These are phyloP conservation scores for Larimichthys polyactis DNA, from an alignment of 2,113 vertebrate genomes.

Conservation along the genomic window DNA sequence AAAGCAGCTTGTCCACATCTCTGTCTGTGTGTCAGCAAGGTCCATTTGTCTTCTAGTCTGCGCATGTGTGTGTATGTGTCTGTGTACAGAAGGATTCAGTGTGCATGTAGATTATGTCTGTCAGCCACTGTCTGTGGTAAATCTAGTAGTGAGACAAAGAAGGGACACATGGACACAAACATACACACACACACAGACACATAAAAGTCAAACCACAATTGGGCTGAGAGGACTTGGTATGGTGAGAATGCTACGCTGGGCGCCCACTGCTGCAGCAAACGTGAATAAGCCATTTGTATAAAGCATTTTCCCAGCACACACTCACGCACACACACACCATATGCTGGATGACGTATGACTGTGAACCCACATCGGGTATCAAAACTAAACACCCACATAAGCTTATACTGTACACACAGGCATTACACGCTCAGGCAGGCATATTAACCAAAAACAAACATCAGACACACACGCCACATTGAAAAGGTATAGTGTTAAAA, in stretches of 20 bases:
- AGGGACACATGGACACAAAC: conserved; percentile 44
- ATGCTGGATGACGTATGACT: conserved; percentile 53
- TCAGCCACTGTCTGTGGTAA: conserved; percentile 62
- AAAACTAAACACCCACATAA: conserved; percentile 60
- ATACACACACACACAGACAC: conserved; percentile 4
- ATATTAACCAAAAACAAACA: conserved; percentile 36
- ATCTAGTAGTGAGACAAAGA: conserved; percentile 63
- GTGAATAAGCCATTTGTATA: conserved; percentile 77
- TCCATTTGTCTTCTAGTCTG: conserved; percentile 68
- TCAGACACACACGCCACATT: background rate
- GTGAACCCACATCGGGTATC: conserved; percentile 55
- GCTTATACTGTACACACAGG: conserved; percentile 51
- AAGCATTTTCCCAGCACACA: conserved; percentile 60
- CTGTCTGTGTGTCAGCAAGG: conserved; percentile 74
- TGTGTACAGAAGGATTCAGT: conserved; percentile 29
- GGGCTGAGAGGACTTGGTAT: conserved; percentile 59
- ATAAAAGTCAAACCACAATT: conserved; percentile 41
- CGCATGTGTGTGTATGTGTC: conserved; percentile 27
- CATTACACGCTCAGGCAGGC: conserved; percentile 19
- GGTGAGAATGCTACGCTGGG: conserved; percentile 75
- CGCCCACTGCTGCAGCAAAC: conserved; percentile 67
- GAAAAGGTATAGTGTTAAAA: background rate
- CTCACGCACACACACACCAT: conserved; percentile 41
- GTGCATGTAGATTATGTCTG: conserved; percentile 47
- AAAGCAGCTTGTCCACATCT: conserved; percentile 80